phyloP scores from a whole-genome alignment of 2,797 vertebrate species.

The Apogon talboti region DNA sequence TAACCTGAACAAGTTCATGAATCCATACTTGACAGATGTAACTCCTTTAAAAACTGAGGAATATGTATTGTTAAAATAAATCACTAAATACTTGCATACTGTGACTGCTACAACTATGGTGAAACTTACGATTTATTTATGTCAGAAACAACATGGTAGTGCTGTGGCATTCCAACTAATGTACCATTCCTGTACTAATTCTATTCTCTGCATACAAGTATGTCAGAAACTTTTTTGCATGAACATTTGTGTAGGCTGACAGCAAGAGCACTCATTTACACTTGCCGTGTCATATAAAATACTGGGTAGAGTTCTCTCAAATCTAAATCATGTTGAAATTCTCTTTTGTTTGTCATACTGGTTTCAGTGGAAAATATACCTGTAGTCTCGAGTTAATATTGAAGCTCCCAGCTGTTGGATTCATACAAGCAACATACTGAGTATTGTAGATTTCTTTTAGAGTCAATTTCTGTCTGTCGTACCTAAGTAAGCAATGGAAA shows the following conservation, averaged over 20 bases:
- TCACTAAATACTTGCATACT: not conserved
- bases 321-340: not conserved
- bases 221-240: slow-evolving; percentile 5
- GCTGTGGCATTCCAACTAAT: slow-evolving; percentile 3
- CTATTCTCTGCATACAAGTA: slow-evolving; percentile 12
- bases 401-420: slow-evolving; percentile 86
- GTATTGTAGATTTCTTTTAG: slow-evolving; percentile 85
- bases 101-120: slow-evolving; percentile 1
- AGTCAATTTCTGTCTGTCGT: slow-evolving; percentile 84
- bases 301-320: not conserved
- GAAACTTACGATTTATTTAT: slow-evolving; percentile 25
- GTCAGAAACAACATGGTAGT: not conserved
- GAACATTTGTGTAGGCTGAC: not conserved
- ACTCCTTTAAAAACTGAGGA: too few relatives aligned
- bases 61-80: not conserved
- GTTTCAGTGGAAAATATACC: slow-evolving; percentile 61
- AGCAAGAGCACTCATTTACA: not conserved
- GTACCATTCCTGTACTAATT: not conserved
- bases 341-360: not conserved
- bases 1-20: too few relatives aligned
- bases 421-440: slow-evolving; percentile 87
- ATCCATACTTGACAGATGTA: too few relatives aligned
- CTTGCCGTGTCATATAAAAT: too few relatives aligned
- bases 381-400: slow-evolving; percentile 84
- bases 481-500: slow-evolving; percentile 65